A percentile compares a stretch with the other conserved stretches of the same genome.
Conservation (phyloP, 2,113 vertebrate genomes). For the Chionomys nivalis region DNA sequence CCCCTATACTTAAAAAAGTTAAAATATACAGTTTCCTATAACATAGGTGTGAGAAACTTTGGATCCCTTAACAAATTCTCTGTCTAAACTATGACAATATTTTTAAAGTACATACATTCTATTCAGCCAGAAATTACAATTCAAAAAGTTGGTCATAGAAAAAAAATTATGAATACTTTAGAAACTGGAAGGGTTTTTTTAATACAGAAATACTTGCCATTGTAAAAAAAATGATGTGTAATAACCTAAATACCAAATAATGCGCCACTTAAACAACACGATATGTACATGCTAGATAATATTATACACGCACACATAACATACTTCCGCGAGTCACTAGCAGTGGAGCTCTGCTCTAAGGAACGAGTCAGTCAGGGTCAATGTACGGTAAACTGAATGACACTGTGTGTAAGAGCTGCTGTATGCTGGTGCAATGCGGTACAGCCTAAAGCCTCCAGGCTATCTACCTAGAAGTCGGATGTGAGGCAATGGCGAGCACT, state of each 20-base stretch:
- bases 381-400: neutral
- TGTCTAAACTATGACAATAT: neutral
- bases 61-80: neutral
- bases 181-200: neutral
- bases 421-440: neutral
- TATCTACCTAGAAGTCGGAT: neutral
- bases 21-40: neutral
- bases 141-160: neutral
- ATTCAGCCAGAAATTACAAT: neutral
- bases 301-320: neutral
- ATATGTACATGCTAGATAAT: neutral
- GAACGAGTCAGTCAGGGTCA: neutral
- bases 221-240: neutral
- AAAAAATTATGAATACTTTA: constrained; percentile 21
- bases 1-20: neutral
- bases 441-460: neutral
- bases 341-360: neutral
- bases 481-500: neutral
- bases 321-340: neutral
- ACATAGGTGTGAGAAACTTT: neutral
- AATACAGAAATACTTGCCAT: neutral
- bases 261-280: neutral
- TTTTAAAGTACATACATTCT: neutral
- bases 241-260: neutral
- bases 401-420: neutral